Conservation (phyloP, 2,888 invertebrate species). For the Diadegma fenestrale region DNA sequence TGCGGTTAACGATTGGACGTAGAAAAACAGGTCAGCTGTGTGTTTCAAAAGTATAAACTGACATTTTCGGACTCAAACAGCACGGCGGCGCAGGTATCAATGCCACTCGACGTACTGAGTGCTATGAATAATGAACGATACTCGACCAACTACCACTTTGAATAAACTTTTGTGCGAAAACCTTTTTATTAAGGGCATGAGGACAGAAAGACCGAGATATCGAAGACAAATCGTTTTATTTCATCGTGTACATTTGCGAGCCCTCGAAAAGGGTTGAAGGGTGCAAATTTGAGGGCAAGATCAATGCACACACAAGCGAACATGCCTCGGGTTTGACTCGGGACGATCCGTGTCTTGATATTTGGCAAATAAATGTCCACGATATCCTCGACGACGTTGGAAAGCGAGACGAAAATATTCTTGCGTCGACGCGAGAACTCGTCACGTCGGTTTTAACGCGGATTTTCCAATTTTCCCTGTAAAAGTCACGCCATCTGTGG, state of each 20-base stretch:
- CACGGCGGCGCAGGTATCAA: not conserved
- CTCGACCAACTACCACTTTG: not conserved
- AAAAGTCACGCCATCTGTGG: conserved; percentile 8
- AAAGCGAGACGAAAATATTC: not conserved
- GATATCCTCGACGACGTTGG: not conserved
- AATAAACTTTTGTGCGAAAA: not conserved
- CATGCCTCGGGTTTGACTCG: not conserved
- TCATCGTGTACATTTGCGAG: not conserved
- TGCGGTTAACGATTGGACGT: not conserved
- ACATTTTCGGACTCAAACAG: not conserved
- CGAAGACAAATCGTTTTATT: not conserved
- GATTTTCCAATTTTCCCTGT: conserved; percentile 52
- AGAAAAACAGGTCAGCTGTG: not conserved
- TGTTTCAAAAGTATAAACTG: not conserved
- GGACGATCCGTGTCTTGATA: not conserved
- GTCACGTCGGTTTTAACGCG: conserved; percentile 56
- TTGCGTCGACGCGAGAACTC: conserved; percentile 7
- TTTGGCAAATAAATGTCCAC: not conserved
- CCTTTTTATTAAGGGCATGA: not conserved
- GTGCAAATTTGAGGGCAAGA: not conserved
- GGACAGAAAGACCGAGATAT: not conserved
- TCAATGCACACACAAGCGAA: not conserved
- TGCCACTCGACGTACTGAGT: not conserved
- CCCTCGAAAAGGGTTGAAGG: not conserved
- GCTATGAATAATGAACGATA: not conserved